A percentile compares a stretch with the other conserved stretches of the same genome.
These are phyloP conservation scores for Apostichopus parvimensis DNA, from an alignment of 35 echinoderm and acorn worm genomes.

Conservation along the genomic window DNA sequence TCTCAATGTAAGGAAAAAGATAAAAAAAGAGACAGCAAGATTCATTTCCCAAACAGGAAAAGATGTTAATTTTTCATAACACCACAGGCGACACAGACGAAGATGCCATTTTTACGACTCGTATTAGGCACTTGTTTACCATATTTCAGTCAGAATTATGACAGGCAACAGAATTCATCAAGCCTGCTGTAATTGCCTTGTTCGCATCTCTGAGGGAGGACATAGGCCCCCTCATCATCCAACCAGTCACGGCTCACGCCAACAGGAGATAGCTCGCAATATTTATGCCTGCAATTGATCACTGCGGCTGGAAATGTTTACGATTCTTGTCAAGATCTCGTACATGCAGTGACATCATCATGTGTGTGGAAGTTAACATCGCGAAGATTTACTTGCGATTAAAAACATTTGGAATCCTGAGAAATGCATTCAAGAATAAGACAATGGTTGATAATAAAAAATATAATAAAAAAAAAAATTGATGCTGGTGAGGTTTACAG, in stretches of 20 bases:
- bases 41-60: neutral
- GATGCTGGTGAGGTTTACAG: too few relatives aligned
- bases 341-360: neutral
- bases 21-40: neutral
- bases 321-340: slow-evolving; percentile 19
- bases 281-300: slow-evolving; percentile 37
- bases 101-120: neutral
- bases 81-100: neutral
- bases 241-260: slow-evolving; percentile 13
- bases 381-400: neutral
- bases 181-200: neutral
- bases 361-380: neutral
- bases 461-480: too few relatives aligned
- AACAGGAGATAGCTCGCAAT: neutral
- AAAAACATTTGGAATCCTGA: neutral
- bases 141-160: slow-evolving; percentile 48
- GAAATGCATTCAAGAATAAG: too few relatives aligned
- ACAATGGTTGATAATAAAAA: too few relatives aligned
- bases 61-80: slow-evolving; percentile 26
- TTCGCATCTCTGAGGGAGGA: neutral
- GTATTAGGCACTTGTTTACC: slow-evolving; percentile 15
- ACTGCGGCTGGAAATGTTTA: slow-evolving; percentile 13
- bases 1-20: neutral
- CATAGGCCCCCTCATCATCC: neutral
- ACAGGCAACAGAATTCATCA: neutral